A percentile compares a stretch with the other conserved stretches of the same genome.
phyloP scores from a whole-genome alignment of 2,888 invertebrate species.

The Synanthedon vespiformis region DNA sequence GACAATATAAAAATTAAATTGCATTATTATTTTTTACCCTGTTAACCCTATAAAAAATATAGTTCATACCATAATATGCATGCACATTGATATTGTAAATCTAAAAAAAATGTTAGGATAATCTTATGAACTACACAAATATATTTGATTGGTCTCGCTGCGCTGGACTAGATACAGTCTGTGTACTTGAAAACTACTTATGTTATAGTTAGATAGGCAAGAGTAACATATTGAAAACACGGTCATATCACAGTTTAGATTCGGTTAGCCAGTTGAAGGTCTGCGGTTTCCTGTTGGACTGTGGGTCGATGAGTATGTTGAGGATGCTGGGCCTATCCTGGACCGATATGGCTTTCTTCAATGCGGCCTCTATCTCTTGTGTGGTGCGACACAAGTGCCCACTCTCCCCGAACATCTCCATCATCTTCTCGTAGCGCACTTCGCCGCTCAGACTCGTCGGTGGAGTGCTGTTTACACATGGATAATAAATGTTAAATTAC shows the following conservation, averaged over 20 bases:
- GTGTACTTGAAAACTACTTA: no score
- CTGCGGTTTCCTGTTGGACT: constrained; percentile 91
- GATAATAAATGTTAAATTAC: no score
- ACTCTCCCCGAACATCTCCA: constrained; percentile 84
- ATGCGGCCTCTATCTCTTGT: constrained; percentile 78
- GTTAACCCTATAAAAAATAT: no score
- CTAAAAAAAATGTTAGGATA: no score
- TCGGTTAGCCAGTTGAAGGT: constrained; percentile 93
- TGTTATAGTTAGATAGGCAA: no score
- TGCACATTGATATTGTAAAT: no score
- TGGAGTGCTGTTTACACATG: constrained; percentile 74
- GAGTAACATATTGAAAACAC: constrained; percentile 15
- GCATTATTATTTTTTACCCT: constrained; percentile 13
- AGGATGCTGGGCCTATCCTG: constrained; percentile 86
- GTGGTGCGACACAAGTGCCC: constrained; percentile 86
- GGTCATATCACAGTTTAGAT: constrained; percentile 78
- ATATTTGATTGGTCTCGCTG: no score
- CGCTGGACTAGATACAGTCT: no score
- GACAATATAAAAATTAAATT: constrained; percentile 45
- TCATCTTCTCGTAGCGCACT: constrained; percentile 90
- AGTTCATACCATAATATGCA: no score
- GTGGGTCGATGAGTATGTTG: constrained; percentile 90
- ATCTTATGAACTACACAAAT: no score
- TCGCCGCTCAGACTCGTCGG: constrained; percentile 84
- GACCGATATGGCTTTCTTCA: constrained; percentile 75